A percentile compares a stretch with the other conserved stretches of the same genome.
Conservation (phyloP, 2,113 vertebrate genomes). For the Triplophysa rosa region DNA sequence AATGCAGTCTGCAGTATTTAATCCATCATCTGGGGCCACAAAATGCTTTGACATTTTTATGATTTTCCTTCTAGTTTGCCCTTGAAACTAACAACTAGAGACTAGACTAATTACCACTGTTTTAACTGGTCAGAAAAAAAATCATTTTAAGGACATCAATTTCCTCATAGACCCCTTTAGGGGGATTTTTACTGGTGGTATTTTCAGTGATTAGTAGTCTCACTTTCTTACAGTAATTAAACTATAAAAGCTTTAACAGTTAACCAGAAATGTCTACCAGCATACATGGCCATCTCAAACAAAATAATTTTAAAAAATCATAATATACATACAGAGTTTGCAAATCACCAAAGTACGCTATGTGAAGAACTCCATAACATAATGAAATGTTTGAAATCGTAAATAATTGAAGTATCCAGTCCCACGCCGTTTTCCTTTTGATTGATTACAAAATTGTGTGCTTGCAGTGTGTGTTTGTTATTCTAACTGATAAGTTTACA, state of each 20-base stretch:
- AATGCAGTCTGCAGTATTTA: slow-evolving; percentile 34
- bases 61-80: neutral
- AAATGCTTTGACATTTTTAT: neutral
- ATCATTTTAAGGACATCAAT: neutral
- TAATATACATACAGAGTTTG: slow-evolving; percentile 45
- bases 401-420: slow-evolving; percentile 29
- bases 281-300: slow-evolving; percentile 12
- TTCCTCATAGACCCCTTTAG: slow-evolving; percentile 14
- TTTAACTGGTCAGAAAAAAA: neutral
- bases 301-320: slow-evolving; percentile 16
- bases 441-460: slow-evolving; percentile 50
- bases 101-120: neutral
- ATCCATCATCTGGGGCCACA: slow-evolving; percentile 35
- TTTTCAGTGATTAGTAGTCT: neutral
- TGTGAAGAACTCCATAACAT: slow-evolving; percentile 1
- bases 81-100: neutral
- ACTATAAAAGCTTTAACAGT: neutral
- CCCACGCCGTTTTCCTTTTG: slow-evolving; percentile 34
- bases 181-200: neutral
- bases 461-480: slow-evolving; percentile 46
- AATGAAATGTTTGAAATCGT: neutral
- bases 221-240: slow-evolving; percentile 11
- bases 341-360: slow-evolving; percentile 12
- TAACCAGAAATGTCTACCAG: slow-evolving; percentile 22
- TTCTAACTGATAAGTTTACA: slow-evolving; percentile 6